Base-by-base conservation (phyloP, 2,113 vertebrate species). In the Scolopax mira region DNA sequence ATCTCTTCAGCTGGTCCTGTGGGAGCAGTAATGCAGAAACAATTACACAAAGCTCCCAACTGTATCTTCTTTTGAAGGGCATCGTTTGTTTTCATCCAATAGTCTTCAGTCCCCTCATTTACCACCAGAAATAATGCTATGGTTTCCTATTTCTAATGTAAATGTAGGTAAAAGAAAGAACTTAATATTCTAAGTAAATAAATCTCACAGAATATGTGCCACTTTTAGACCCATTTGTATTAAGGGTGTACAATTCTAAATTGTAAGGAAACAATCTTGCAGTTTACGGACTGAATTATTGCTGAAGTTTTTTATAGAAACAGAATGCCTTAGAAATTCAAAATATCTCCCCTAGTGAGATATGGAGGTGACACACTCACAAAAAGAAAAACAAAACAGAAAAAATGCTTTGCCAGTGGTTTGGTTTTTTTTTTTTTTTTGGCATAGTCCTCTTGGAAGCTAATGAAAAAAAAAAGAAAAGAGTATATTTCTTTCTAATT, bases 31-130 rank as follows among this genome's bases (percentile, higher is more conserved):
- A 91, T 46, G 82, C 85, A 94, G 94, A 95, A 95, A 77, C 67
- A 96, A 90, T 90, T 74, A 67, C 61, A 90, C 71, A 90, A 95
- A 96, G 79, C 71, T 96, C 71, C 85, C 67, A 94, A 93, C 89
- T 95, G 93, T 97, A 96, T 96, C 94, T 95, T 95, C 91, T 89
- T 96, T 95, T 89, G 88, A 93, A 88, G 55, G 25, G 21, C 79
- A 88, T 88, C 46, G 44, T 89, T 97, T 95, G 60, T 90, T 96
- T 95, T 88, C 39, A 10, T 78, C 85, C 92, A 88, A n/a, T 93
- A 93, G 75, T 88, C 37, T 92, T 85, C 90, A 83, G 80, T 55
- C 39, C 24, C 33, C 60, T 92, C 75, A 78, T 93, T 95, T 93
- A 58, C 60, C 23, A 35, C 46, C 33, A 86, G 35, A 89, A 95